Percentiles rank a stretch among this genome's conserved stretches.
These are phyloP conservation scores for Gallinago media DNA, from an alignment of 2,113 vertebrate genomes.

Conservation along the genomic window DNA sequence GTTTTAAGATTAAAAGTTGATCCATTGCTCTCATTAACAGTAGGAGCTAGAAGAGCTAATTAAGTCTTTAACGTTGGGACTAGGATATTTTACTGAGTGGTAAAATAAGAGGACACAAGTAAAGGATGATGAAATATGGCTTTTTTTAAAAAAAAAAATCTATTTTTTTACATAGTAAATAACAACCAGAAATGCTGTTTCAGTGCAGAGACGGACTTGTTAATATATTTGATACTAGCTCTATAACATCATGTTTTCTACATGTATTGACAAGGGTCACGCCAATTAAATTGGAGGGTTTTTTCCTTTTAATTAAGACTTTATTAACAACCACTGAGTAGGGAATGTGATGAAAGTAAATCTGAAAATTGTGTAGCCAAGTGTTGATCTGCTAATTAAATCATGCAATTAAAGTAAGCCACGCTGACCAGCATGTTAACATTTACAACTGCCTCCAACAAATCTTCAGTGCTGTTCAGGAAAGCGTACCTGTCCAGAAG, in stretches of 20 bases:
- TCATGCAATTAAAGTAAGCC: slow-evolving; percentile 23
- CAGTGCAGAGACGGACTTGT: neutral
- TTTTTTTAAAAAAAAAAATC: neutral
- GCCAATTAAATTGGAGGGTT: slow-evolving; percentile 18
- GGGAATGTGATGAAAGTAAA: neutral
- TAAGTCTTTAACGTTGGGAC: neutral
- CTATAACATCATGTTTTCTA: neutral
- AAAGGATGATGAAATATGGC: neutral
- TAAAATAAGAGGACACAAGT: neutral
- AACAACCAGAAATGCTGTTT: neutral
- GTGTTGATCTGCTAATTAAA: slow-evolving; percentile 54
- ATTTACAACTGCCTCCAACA: neutral
- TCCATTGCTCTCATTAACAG: neutral
- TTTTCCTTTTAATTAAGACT: slow-evolving; percentile 32
- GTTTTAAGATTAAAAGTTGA: neutral
- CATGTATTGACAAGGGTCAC: neutral
- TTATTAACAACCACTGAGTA: slow-evolving; percentile 7
- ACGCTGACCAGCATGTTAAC: neutral
- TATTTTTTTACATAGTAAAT: neutral
- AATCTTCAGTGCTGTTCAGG: neutral
- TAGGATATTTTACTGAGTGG: neutral
- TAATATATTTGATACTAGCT: neutral
- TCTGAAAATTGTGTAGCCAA: neutral
- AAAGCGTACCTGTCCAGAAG: neutral
- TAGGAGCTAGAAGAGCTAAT: neutral